Conservation (phyloP, 1,140 invertebrate species). For the Achroia grisella region DNA sequence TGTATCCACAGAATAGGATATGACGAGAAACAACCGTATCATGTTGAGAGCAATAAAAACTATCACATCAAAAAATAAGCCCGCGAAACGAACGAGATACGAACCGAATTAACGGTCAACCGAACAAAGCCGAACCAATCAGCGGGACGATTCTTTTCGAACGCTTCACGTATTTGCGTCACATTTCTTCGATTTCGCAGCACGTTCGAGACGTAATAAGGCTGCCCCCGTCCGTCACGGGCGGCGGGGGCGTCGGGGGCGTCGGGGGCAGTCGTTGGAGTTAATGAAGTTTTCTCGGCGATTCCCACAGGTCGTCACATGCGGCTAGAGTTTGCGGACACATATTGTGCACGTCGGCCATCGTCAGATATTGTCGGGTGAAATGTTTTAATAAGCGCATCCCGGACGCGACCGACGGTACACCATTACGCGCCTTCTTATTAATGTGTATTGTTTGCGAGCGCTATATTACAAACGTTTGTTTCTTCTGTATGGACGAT, state of each 20-base stretch:
- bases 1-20: too few relatives aligned
- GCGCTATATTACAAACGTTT: constrained; percentile 56
- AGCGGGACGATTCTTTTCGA: constrained; percentile 54
- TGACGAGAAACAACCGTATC: too few relatives aligned
- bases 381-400: constrained; percentile 73
- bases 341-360: constrained; percentile 65
- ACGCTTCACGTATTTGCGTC: constrained; percentile 63
- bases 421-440: constrained; percentile 29
- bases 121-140: constrained; percentile 60
- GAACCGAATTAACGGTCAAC: constrained; percentile 62
- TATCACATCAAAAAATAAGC: too few relatives aligned
- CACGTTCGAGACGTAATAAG: constrained; percentile 70
- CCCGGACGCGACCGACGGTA: constrained; percentile 33
- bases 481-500: constrained; percentile 21
- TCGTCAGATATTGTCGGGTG: constrained; percentile 58
- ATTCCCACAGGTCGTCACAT: constrained; percentile 69
- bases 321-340: constrained; percentile 60
- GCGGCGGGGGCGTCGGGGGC: constrained; percentile 16
- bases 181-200: constrained; percentile 70
- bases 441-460: constrained; percentile 70
- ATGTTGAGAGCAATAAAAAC: too few relatives aligned
- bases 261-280: constrained; percentile 56
- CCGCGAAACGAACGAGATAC: constrained; percentile 22
- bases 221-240: constrained; percentile 55
- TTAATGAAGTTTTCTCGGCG: constrained; percentile 72